Evolutionary conservation across 2,113 vertebrate species (phyloP), one percentile per base, ranked within the genome.

Genomic region (Triplophysa siluroides): DNA sequence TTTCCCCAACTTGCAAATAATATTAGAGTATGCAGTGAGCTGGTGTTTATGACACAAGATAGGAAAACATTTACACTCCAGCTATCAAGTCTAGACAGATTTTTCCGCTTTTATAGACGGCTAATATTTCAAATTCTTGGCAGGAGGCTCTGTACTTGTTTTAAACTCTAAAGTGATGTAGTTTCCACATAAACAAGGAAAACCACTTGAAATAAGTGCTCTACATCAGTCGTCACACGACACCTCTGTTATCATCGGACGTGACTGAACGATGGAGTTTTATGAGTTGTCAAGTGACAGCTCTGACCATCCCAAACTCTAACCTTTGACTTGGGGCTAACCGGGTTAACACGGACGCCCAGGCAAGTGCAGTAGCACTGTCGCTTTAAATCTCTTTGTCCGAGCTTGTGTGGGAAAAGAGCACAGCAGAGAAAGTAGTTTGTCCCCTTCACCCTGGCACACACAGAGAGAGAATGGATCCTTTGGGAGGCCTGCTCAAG

Each of bases 341-440:
- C 66, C 4, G 29, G 69, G 69, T 78, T 78, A 79, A 78, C 69
- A 1, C 16, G 71, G 69, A 65, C 75, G 45, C 78, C 23, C 47
- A 24, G 52, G 71, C 52, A 56, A 52, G 26, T 29, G 24, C 38
- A 60, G 29, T 38, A 79, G 61, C 38, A n/a, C 84, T 81, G 83
- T 80, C 43, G 10, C 84, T 83, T 87, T 87, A 85, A 80, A 79
- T 50, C 50, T 58, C 61, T 85, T 84, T 86, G 84, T 85, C 43
- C 62, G 2, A 76, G 77, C 24, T 43, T 71, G 70, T 86, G 83
- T 85, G 83, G 79, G 84, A 85, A 82, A 84, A 76, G 81, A 78
- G 77, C 62, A 71, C 68, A 78, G 71, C 50, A 78, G 83, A 78
- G 81, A 85, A 80, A 83, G 79, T 75, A 78, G 83, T 70, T 85